phyloP scores from a whole-genome alignment of 2,888 invertebrate species.

The Tetragonula carbonaria region DNA sequence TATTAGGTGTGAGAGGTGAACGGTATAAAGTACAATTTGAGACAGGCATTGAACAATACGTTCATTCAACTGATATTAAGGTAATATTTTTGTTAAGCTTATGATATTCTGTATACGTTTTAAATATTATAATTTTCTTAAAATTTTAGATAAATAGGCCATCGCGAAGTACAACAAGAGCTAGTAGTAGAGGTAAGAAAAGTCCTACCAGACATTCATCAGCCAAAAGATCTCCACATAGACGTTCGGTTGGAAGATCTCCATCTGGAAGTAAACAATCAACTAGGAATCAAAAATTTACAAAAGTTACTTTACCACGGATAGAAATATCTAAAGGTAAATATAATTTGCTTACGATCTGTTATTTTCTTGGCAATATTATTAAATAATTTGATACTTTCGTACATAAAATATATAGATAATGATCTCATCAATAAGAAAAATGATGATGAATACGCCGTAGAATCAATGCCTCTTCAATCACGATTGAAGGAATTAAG shows the following conservation, averaged over 20 bases:
- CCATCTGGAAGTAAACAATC: slow-evolving; percentile 66
- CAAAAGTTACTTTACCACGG: slow-evolving; percentile 74
- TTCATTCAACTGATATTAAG: slow-evolving; percentile 73
- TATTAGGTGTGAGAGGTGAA: slow-evolving; percentile 72
- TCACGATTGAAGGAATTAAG: slow-evolving; percentile 73
- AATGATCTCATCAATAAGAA: background rate
- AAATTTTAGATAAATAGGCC: slow-evolving; percentile 70
- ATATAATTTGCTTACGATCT: background rate
- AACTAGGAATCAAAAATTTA: slow-evolving; percentile 67
- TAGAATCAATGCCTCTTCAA: slow-evolving; percentile 74
- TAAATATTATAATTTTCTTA: background rate
- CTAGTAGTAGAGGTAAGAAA: slow-evolving; percentile 67
- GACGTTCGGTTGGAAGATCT: slow-evolving; percentile 70
- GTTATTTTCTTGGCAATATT: background rate
- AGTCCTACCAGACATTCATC: slow-evolving; percentile 75
- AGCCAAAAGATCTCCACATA: slow-evolving; percentile 71
- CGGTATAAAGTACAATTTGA: slow-evolving; percentile 77
- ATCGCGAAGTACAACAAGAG: slow-evolving; percentile 74
- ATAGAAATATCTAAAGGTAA: slow-evolving; percentile 73
- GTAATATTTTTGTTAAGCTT: slow-evolving; percentile 58
- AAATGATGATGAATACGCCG: slow-evolving; percentile 50
- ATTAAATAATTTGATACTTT: background rate
- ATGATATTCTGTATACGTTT: background rate
- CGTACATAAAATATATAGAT: slow-evolving; percentile 36
- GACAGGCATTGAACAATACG: slow-evolving; percentile 74